Evolutionary conservation across 2,797 vertebrate species (phyloP).

Genomic region (Rhodeus uyekii): DNA sequence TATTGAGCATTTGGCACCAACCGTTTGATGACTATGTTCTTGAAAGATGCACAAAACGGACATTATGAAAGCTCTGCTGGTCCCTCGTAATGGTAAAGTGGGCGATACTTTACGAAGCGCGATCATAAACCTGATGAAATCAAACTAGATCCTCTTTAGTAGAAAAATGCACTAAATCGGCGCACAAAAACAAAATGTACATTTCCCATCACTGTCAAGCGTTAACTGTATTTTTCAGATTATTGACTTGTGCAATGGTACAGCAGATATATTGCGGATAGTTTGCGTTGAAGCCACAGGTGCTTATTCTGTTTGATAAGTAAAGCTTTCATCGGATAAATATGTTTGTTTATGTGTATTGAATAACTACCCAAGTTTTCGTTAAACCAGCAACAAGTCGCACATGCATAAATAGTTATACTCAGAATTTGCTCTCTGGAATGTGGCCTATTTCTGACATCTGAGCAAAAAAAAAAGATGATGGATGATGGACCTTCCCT

Average conservation of each 20-base stretch:
- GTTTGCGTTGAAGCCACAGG: slow-evolving; percentile 7
- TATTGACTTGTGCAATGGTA: slow-evolving; percentile 10
- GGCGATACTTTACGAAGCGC: neutral
- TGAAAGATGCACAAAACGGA: neutral
- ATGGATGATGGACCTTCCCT: slow-evolving; percentile 30
- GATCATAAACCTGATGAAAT: neutral
- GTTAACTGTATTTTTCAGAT: neutral
- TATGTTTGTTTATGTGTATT: slow-evolving; percentile 24
- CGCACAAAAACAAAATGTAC: neutral
- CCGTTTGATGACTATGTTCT: slow-evolving; percentile 23
- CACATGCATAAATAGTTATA: slow-evolving; percentile 36
- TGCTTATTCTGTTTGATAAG: slow-evolving; percentile 27
- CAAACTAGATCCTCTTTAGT: slow-evolving; percentile 1
- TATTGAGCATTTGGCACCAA: slow-evolving; percentile 46
- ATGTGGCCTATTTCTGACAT: slow-evolving; percentile 46
- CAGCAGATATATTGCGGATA: slow-evolving; percentile 12
- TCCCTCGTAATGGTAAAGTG: neutral
- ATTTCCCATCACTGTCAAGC: slow-evolving; percentile 15
- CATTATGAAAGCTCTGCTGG: slow-evolving; percentile 8
- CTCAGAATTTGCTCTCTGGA: slow-evolving; percentile 26
- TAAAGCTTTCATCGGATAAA: slow-evolving; percentile 28
- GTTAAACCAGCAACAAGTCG: slow-evolving; percentile 21
- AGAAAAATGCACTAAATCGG: neutral
- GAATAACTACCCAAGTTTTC: slow-evolving; percentile 21
- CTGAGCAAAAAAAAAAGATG: slow-evolving; percentile 7